Evolutionary conservation across 1,140 invertebrate species (phyloP).

Genomic region (Drosophila setifemur): DNA sequence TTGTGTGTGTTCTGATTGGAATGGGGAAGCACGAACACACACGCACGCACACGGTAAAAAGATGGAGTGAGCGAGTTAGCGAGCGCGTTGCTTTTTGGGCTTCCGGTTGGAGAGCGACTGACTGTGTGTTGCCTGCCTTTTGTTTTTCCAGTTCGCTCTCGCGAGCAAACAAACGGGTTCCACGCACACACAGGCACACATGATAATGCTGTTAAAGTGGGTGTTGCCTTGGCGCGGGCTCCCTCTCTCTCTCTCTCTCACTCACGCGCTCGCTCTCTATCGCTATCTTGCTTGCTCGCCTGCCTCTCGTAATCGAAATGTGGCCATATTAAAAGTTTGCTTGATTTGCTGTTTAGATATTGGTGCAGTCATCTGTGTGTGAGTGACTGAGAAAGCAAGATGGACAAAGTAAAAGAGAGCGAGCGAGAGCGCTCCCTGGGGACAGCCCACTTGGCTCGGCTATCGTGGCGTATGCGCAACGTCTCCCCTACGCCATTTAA

Average conservation of each 20-base stretch:
- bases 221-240: conserved; percentile 56
- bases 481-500: conserved; percentile 37
- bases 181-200: not conserved
- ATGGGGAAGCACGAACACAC: conserved; percentile 44
- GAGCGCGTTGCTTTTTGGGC: conserved; percentile 54
- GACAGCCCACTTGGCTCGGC: conserved; percentile 69
- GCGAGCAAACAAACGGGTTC: conserved; percentile 76
- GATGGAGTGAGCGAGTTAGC: conserved; percentile 51
- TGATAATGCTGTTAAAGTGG: conserved; percentile 61
- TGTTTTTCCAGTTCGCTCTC: conserved; percentile 30
- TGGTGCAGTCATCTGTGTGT: conserved; percentile 7
- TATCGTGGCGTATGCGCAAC: conserved; percentile 67
- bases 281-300: conserved; percentile 12
- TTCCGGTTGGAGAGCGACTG: conserved; percentile 75
- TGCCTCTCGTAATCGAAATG: conserved; percentile 63
- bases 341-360: conserved; percentile 79
- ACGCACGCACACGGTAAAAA: conserved; percentile 11
- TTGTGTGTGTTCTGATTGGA: conserved; percentile 65
- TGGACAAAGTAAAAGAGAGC: not conserved
- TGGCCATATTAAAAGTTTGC: conserved; percentile 76
- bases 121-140: conserved; percentile 18
- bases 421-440: conserved; percentile 47
- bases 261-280: not conserved
- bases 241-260: conserved; percentile 8
- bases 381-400: not conserved